Conservation (phyloP, 1,140 invertebrate species). For the Eueides isabella region DNA sequence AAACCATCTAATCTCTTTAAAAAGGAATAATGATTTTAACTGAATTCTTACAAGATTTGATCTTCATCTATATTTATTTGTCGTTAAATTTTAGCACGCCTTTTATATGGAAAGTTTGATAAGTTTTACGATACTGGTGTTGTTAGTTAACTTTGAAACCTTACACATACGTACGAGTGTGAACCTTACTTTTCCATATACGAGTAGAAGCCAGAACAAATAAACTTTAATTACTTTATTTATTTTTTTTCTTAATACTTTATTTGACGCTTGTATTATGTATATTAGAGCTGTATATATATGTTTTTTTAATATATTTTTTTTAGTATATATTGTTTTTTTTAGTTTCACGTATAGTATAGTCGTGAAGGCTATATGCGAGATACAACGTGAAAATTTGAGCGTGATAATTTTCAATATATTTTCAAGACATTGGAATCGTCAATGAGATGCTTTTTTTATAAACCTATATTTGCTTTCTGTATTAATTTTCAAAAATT, state of each 20-base stretch:
- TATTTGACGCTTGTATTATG: background rate
- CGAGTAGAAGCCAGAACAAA: background rate
- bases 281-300: background rate
- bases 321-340: too few species aligned
- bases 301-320: background rate
- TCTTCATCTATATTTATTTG: background rate
- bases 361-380: too few species aligned
- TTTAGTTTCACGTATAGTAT: too few species aligned
- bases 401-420: too few species aligned
- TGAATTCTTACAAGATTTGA: background rate
- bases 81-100: conserved; percentile 3
- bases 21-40: background rate
- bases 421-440: too few species aligned
- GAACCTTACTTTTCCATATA: background rate
- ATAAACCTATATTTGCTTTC: too few species aligned
- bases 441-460: too few species aligned
- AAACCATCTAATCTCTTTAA: background rate
- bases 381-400: too few species aligned
- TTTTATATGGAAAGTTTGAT: conserved; percentile 7
- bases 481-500: too few species aligned
- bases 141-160: conserved; percentile 2
- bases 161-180: background rate
- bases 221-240: background rate
- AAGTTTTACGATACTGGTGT: conserved; percentile 10
- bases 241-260: background rate